Base-by-base conservation (phyloP, 2,797 vertebrate species). In the Danionella dracula region DNA sequence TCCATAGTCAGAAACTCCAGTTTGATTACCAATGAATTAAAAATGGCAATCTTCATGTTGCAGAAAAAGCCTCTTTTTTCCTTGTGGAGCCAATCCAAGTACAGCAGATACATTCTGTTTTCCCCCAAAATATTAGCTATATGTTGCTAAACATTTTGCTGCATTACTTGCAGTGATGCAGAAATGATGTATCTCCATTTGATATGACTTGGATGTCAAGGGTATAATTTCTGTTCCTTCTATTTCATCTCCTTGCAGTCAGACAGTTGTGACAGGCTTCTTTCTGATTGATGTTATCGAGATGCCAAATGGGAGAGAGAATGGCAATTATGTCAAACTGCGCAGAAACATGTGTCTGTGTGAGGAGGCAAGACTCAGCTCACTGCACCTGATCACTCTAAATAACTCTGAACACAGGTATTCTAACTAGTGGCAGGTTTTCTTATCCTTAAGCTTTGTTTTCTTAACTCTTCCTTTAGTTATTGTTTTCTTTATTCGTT, bases 261-360 rank as follows among this genome's bases (percentile, higher is more conserved):
- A 73, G 83, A 86, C 85, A 86, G 75, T 74, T 88, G 84, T 88
- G 88, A 87, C 88, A 90, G 85, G 57, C 81, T 86, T 85, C 81
- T 83, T 78, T 80, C 57, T 87, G 88, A 90, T 88, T 89, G 89
- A 90, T 90, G 87, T 84, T 84, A 82, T 79, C 78, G 81, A 81
- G 87, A 88, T 90, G 85, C 86, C 86, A 90, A 86, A 86, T 44
- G 81, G 87, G 83, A 84, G 82, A 84, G 84, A 86, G 86, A 90
- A 87, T 86, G 85, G 85, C 88, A 90, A 89, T 90, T 89, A 87
- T 90, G 86, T 90, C 88, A 87, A 73, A 73, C 79, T 83, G 76
- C 70, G 79, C 72, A 87, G 84, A 88, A 85, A 89, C 87, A 87
- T 82, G 79, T 90, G 88, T 88, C 87, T 85, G 76, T 72, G 78